phyloP scores from a whole-genome alignment of 2,888 invertebrate species.

The Lepas anatifera region DNA sequence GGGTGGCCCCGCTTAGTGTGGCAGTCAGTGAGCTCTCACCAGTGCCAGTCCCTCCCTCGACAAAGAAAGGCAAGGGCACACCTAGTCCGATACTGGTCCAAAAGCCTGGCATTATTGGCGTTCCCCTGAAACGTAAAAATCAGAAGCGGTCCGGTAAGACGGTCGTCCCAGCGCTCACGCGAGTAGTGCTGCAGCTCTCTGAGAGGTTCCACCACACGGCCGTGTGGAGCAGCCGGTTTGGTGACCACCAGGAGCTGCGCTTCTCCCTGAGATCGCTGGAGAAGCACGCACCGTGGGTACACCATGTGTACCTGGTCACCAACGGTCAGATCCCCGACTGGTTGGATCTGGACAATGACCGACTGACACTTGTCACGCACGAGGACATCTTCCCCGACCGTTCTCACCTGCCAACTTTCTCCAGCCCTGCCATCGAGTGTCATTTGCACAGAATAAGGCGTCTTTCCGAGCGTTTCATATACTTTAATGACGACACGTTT shows the following conservation, averaged over 20 bases:
- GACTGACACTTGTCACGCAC: conserved; percentile 55
- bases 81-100: no score
- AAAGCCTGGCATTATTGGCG: no score
- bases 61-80: no score
- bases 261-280: conserved; percentile 54
- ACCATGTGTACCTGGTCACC: conserved; percentile 63
- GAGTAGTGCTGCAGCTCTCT: background rate
- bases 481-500: conserved; percentile 66
- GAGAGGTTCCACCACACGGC: background rate
- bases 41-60: no score
- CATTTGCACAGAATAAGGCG: conserved; percentile 56
- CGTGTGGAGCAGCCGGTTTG: background rate
- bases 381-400: conserved; percentile 48
- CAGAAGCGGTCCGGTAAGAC: no score
- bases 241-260: conserved; percentile 34
- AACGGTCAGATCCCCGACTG: conserved; percentile 72
- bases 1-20: no score
- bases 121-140: no score
- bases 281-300: conserved; percentile 62
- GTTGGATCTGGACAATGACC: conserved; percentile 56
- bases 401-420: conserved; percentile 59
- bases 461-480: conserved; percentile 59
- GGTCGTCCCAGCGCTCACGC: background rate
- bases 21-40: no score
- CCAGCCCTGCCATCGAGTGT: conserved; percentile 58